Evolutionary conservation across 2,113 vertebrate species (phyloP).

Genomic region (Leiothrix lutea): DNA sequence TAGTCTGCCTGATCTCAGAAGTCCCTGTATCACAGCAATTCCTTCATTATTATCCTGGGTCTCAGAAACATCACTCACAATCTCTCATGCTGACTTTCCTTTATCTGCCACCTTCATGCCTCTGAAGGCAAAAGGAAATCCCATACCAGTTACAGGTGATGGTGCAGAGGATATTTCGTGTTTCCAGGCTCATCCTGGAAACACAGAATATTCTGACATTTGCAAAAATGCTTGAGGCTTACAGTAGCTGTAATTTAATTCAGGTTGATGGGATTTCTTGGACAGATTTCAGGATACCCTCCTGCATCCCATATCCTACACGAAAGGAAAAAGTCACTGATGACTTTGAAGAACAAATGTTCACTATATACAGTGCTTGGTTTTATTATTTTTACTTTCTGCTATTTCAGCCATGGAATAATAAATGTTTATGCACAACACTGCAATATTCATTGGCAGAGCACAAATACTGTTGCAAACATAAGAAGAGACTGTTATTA

Average conservation of each 20-base stretch:
- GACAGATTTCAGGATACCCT: background rate
- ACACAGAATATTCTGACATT: background rate
- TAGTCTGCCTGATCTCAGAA: background rate
- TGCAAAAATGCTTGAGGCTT: background rate
- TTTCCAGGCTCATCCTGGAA: background rate
- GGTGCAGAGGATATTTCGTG: background rate
- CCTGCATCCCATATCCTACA: background rate
- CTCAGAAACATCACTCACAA: background rate
- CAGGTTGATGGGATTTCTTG: background rate
- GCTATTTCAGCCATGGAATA: background rate
- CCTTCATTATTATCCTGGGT: background rate
- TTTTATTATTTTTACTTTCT: background rate
- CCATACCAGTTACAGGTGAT: background rate
- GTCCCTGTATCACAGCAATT: background rate
- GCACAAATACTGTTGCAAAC: background rate
- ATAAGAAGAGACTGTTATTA: background rate
- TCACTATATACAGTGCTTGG: background rate
- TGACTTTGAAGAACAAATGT: background rate
- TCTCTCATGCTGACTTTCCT: background rate
- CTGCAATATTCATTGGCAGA: background rate
- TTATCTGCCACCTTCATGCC: background rate
- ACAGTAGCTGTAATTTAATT: background rate
- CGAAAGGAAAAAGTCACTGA: background rate
- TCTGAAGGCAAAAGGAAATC: background rate
- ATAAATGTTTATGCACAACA: background rate